Conservation (phyloP, 2,113 vertebrate species). For the Malurus elegans region DNA sequence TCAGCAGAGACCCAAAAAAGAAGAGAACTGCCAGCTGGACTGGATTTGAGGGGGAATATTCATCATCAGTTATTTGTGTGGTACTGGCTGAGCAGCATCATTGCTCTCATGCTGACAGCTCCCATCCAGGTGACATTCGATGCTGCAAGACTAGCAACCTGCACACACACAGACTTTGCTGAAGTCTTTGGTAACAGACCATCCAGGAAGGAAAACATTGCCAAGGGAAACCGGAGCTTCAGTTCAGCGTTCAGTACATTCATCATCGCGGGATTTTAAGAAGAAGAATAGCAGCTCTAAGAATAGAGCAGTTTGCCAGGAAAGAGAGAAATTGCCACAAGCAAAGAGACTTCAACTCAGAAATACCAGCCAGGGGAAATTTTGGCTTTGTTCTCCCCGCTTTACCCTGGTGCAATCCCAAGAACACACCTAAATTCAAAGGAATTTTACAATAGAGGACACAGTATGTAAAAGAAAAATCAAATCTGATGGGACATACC, state of each 20-base stretch:
- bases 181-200: neutral
- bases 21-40: neutral
- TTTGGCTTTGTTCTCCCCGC: neutral
- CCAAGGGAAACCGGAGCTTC: neutral
- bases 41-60: neutral
- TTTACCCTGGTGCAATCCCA: neutral
- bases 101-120: neutral
- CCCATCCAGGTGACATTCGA: neutral
- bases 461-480: neutral
- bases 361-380: neutral
- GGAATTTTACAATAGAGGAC: neutral
- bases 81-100: neutral
- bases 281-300: constrained; percentile 24
- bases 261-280: constrained; percentile 34
- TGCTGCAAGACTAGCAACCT: neutral
- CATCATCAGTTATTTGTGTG: neutral
- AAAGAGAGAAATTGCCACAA: constrained; percentile 32
- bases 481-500: neutral
- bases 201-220: neutral
- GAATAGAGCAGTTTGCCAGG: neutral
- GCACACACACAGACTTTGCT: neutral
- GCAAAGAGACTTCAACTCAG: constrained; percentile 16
- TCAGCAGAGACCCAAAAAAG: neutral
- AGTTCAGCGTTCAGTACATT: constrained; percentile 35
- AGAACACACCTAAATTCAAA: neutral